Base-by-base conservation (phyloP, 1,140 invertebrate genomes). In the Gerris buenoi region DNA sequence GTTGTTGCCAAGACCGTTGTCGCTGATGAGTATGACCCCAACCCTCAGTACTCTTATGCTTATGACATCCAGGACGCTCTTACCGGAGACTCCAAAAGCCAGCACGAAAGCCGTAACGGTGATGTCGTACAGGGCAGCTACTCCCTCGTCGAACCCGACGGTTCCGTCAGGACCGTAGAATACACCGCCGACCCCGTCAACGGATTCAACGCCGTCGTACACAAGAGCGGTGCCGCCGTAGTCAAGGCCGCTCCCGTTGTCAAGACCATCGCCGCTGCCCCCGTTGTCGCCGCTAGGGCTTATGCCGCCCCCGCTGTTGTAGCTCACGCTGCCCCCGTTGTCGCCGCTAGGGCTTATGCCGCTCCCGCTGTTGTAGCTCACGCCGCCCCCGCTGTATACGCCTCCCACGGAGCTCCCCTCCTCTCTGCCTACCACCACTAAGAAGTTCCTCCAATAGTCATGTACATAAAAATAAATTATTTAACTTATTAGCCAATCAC, bases 1-100 rank as follows among this genome's bases (percentile, higher is more conserved):
- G 76, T 60, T 3, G 15, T 60, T 5, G 58, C 58, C 15, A 60
- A 60, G 23, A 13, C 58, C 23, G 58, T 60, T 3, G 58, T 60
- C 22, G 15, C 77, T 26, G 79, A 78, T n/a, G 78, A 79, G 28
- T 82, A 81, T 69, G 80, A 83, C 71, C 77, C 79, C 5, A 76
- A 80, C 67, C 81, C 72, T 28, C 68, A 72, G 28, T 74, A 74
- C 71, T 70, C 69, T 61, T 75, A 71, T 70, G 68, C 71, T 61
- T 75, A 75, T 65, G 66, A 67, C 65, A 72, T 76, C n/a, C 60
- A 68, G 28, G 75, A 76, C 64, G 69, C 72, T 10, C 69, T 73
- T 64, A 76, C 75, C 33, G 74, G 74, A 28, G 75, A 76, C 67
- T 68, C 71, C 68, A 74, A 76, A 64, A 73, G 71, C 68, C 74